phyloP scores from a whole-genome alignment of 2,113 vertebrate species.

The Fregata magnificens region DNA sequence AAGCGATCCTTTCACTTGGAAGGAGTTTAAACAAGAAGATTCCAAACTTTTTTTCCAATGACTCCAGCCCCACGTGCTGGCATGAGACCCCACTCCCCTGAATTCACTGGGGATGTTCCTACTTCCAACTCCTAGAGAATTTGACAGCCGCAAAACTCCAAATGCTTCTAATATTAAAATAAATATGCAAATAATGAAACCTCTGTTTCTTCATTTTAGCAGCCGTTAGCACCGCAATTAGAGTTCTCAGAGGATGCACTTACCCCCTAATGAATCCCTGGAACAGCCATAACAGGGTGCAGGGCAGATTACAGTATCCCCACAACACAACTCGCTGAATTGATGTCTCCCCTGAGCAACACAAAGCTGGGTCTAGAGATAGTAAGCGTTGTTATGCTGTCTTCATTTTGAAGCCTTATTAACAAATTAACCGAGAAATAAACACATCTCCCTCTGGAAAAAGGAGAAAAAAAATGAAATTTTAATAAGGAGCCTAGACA shows the following conservation, averaged over 20 bases:
- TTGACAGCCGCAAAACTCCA: neutral
- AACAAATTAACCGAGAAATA: slow-evolving; percentile 28
- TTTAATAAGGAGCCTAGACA: neutral
- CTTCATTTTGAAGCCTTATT: neutral
- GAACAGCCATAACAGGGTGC: slow-evolving; percentile 41
- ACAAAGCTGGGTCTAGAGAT: neutral
- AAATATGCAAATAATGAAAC: neutral
- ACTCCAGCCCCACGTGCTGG: neutral
- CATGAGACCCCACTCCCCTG: neutral
- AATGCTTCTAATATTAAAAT: neutral
- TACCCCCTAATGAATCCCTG: slow-evolving; percentile 45
- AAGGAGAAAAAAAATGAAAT: neutral
- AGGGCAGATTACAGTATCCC: slow-evolving; percentile 41
- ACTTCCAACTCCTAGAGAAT: neutral
- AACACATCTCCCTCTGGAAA: neutral
- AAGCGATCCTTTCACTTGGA: slow-evolving; percentile 25
- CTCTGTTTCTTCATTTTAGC: neutral
- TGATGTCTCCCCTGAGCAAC: slow-evolving; percentile 40
- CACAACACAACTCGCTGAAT: neutral
- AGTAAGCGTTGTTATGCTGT: neutral
- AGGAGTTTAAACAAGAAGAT: slow-evolving; percentile 40
- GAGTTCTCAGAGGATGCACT: neutral
- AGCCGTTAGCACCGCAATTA: neutral
- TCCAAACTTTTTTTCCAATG: neutral
- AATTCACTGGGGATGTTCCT: neutral